Evolutionary conservation across 2,888 invertebrate species (phyloP).

Genomic region (Torymus aiolomorphi): DNA sequence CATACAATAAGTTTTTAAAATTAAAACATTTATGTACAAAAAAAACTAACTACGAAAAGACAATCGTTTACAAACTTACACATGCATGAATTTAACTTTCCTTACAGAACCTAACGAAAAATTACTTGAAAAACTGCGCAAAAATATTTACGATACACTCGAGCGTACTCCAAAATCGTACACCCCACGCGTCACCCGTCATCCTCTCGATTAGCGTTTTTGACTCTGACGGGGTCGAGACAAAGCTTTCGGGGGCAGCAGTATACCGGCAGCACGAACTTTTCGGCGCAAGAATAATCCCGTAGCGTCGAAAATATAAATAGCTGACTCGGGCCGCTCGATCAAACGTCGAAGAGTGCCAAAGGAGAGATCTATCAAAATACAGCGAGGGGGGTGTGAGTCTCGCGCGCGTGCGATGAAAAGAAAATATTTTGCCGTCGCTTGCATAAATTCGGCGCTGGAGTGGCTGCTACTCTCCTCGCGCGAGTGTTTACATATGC

Average conservation of each 20-base stretch:
- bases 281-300: constrained; percentile 50
- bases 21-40: no score
- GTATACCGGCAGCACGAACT: background rate
- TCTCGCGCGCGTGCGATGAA: constrained; percentile 62
- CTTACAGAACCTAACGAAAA: background rate
- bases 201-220: no score
- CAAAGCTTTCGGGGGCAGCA: background rate
- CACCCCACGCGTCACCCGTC: no score
- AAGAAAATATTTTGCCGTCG: constrained; percentile 69
- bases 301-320: constrained; percentile 69
- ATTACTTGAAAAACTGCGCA: background rate
- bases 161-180: no score
- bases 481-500: background rate
- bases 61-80: no score
- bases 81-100: no score
- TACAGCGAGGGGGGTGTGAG: constrained; percentile 53
- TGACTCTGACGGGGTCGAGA: background rate
- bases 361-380: constrained; percentile 66
- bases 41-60: no score
- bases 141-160: no score
- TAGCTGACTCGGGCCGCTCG: constrained; percentile 60
- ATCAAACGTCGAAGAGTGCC: constrained; percentile 54
- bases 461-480: constrained; percentile 14
- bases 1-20: no score
- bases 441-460: constrained; percentile 59